Base-by-base conservation (phyloP, 2,797 vertebrate species). In the Saxicola maurus region DNA sequence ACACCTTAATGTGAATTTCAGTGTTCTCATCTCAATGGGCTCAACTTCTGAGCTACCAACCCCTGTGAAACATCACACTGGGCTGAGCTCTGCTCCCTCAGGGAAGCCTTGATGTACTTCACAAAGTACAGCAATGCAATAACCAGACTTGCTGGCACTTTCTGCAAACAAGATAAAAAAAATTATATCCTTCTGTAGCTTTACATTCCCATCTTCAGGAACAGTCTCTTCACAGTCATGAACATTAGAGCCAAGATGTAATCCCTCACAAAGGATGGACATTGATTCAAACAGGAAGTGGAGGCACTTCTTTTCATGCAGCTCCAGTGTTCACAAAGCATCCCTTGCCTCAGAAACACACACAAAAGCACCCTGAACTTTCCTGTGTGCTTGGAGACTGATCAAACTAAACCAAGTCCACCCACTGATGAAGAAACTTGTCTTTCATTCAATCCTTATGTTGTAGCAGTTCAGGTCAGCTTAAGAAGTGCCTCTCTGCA, bases 1-100 rank as follows among this genome's bases (percentile, higher is more conserved):
- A 31, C 4, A 27, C 59, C 80, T 83, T 60, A 83, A 93, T 42
- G 71, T 68, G 87, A 91, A 79, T 86, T 87, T 83, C 91, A 89
- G 87, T 49, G 59, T 56, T 89, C 73, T 86, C 71, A 73, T 86
- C 77, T 83, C 62, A 83, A 56, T 10, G 37, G 74, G 62, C 21
- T 62, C 60, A 69, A 89, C 69, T 87, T 78, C 62, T 78, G 55
- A 95, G 94, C 48, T 69, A 45, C 56, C 27, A 1, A 60, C 33
- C 80, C 68, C 76, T 86, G 76, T 56, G 91, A 91, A 94, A 86
- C 74, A 83, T 31, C 92, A 73, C 1, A 3, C 77, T 35, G 52
- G 80, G 66, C 30, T 42, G 52, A 91, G 80, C 23, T 73, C 77
- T 83, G 77, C 80, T 87, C 85, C 91, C 89, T 83, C 56, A 35